Evolutionary conservation across 2,888 invertebrate genomes (phyloP), one percentile per base, ranked within the genome.

Genomic region (Coelinius sp.): DNA sequence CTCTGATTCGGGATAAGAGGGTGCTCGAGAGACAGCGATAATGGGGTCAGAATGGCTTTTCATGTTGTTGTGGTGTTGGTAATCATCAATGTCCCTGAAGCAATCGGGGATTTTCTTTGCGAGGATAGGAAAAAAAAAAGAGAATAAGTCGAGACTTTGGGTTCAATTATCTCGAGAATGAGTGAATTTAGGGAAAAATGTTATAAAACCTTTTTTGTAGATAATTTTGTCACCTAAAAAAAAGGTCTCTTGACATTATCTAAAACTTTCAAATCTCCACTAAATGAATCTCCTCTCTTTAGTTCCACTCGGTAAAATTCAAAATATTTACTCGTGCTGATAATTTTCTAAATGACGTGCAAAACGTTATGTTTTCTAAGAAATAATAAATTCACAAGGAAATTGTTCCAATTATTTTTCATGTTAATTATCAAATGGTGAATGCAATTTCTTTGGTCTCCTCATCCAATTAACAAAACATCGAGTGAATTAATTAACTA

Each of bases 1-100:
- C 46, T 35, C 25, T 25, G 31, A 62, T 35, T 52, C 35, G 24
- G 46, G 46, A 46, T 22, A 24, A 17, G 27, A 44, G 59, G 59
- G 62, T 59, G 44, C 27, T 68, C 31, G 27, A 59, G 59, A 35
- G 35, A 59, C 31, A 20, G 10, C 59, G 31, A 59, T 59, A 59
- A 59, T 59, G 59, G 59, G 59, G 59, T 59, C 59, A 59, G 31
- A 59, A 59, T 59, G 22, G 59, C 31, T 59, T 59, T 59, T 35
- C 35, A 59, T 59, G 59, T 59, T 31, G 31, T 59, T 59, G 59
- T 59, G 59, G 59, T 20, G 6, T 27, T 31, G 31, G 59, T 35
- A 20, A 59, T 59, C 8, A 59, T 59, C 31, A 31, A 35, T n/a
- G 46, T 31, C 27, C 31, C 31, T 35, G 8, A 3, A 27, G 27